Base-by-base conservation (phyloP, 2,797 vertebrate species). In the Scolopax rusticola region DNA sequence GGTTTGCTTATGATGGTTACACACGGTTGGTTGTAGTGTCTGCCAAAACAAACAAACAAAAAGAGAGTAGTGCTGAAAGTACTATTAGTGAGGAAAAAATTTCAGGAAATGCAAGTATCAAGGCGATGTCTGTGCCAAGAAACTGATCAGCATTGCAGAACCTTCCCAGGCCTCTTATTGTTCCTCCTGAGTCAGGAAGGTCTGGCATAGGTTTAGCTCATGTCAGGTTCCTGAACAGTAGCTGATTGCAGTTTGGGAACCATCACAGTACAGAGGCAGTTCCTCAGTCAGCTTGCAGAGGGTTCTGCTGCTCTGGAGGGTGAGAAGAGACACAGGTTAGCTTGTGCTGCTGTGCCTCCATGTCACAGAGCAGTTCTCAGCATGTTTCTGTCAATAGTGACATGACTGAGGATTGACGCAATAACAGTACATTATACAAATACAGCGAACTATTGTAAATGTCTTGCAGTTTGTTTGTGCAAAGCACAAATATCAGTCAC, bases 261-360 rank as follows among this genome's bases (percentile, higher is more conserved):
- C 2, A 5, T 27, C 21, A 38, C 0, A 7, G 33, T 2, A 1
- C 6, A 76, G 18, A 73, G 20, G 12, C 8, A 47, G 11, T 2
- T 87, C 21, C 27, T 83, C 9, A n/a, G 12, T 4, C 0, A 1
- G 9, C 47, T 13, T 93, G 64, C 40, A 56, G 73, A 67, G 51
- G n/a, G 21, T 9, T 1, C 0, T 17, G 6, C 7, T 84, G 33
- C 12, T 57, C 30, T 65, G 50, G 33, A 69, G 18, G 21, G 6
- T 70, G 30, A 32, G 6, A 90, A 41, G 6, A n/a, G 61, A 27
- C 0, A 0, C 14, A n/a, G 41, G 7, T 0, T 89, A 32, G 16
- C 13, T 86, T 56, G 13, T 56, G 36, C 21, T 75, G 41, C 8
- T 54, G 38, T 64, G 5, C 3, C 24, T 84, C 33, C 1, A 2